phyloP scores from a whole-genome alignment of 2,888 invertebrate genomes.

The Apocheima hispidaria region DNA sequence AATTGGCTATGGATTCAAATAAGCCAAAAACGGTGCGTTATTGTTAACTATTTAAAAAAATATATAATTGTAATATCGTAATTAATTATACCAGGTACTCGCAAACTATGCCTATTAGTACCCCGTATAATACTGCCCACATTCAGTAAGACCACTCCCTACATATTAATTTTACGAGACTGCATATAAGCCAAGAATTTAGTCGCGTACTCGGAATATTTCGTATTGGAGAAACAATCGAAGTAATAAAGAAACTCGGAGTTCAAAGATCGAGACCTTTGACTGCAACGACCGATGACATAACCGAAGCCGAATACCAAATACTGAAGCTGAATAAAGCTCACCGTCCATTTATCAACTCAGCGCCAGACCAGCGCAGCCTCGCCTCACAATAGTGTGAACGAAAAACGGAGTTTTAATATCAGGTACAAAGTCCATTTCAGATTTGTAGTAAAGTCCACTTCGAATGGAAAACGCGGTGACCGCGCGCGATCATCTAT shows the following conservation, averaged over 20 bases:
- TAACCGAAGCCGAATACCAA: not conserved
- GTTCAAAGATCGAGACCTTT: constrained; percentile 18
- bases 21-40: too few species aligned
- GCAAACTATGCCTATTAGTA: constrained; percentile 39
- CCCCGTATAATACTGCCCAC: constrained; percentile 79
- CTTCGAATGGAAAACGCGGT: too few species aligned
- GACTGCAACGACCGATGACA: not conserved
- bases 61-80: not conserved
- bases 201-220: constrained; percentile 38
- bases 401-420: too few species aligned
- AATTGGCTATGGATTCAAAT: too few species aligned
- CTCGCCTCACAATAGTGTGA: too few species aligned
- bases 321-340: too few species aligned
- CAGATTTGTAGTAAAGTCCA: too few species aligned
- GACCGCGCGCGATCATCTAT: too few species aligned
- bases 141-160: constrained; percentile 72
- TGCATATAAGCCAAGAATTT: constrained; percentile 31
- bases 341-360: too few species aligned
- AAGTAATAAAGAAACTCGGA: not conserved
- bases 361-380: too few species aligned
- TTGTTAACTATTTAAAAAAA: not conserved
- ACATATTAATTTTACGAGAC: constrained; percentile 75
- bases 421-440: too few species aligned
- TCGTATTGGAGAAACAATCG: constrained; percentile 28
- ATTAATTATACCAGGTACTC: not conserved